Evolutionary conservation across 1,140 invertebrate genomes (phyloP), one percentile per base, ranked within the genome.

Genomic region (Drosophila ercepeae): DNA sequence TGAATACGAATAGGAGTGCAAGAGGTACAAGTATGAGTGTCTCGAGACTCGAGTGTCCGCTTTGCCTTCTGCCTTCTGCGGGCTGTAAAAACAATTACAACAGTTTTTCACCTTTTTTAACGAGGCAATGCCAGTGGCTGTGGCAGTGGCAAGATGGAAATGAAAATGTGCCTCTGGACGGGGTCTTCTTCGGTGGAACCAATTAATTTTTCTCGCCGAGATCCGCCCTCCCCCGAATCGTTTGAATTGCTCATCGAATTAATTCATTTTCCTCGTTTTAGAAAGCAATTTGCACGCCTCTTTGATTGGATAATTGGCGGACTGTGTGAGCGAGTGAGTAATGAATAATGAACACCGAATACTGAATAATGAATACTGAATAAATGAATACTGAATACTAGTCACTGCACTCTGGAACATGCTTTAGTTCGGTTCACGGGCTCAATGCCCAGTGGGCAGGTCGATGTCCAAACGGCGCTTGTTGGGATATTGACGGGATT

Each of bases 81-180:
- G 60, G 42, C 77, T 81, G 76, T 54, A 69, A 81, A 81, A 84
- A 84, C 79, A 86, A 84, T 84, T 86, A 84, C 79, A 88, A 88
- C 70, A 72, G 75, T 79, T 83, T 75, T 84, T 75, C 70, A 77
- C 70, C 65, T 72, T 59, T 51, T 77, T 71, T 72, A 76, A 81
- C 71, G 65, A 71, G 53, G 49, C 50, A 4, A 21, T 4, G 21
- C 21, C 21, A 49, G 18, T 27, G 42, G 61, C 49, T 29, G 59
- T 32, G 52, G 53, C 54, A 60, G 60, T 27, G 27, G 9, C n/a
- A 1, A 13, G 16, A 13, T 39, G 36, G 39, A 18, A 42, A 42
- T 42, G 39, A 16, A 82, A 75, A 76, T 67, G 67, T 60, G 60
- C 52, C 45, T 51, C 23, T 48, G 18, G 5, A 69, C 2, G 34